A percentile compares a stretch with the other conserved stretches of the same genome.
Conservation (phyloP, 2,888 invertebrate species). For the Neoaliturus tenellus region DNA sequence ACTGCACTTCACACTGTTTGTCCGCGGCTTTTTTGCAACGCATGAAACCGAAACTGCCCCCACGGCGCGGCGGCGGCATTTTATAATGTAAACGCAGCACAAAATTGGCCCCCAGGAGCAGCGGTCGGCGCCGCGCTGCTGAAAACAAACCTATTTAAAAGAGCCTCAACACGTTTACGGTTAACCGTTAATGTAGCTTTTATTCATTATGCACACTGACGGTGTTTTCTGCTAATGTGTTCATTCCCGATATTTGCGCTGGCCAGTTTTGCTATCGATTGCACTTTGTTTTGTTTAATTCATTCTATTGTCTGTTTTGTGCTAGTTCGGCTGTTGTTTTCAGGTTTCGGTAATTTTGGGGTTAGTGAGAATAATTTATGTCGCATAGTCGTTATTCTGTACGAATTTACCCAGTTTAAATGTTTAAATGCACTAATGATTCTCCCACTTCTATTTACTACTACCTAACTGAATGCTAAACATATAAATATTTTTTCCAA, state of each 20-base stretch:
- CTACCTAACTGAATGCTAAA: no score
- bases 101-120: constrained; percentile 26
- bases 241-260: constrained; percentile 13
- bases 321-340: neutral
- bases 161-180: constrained; percentile 45
- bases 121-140: neutral
- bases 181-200: constrained; percentile 46
- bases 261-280: constrained; percentile 21
- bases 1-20: neutral
- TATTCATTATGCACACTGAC: constrained; percentile 41
- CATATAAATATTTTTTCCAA: no score
- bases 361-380: neutral
- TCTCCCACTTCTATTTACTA: no score
- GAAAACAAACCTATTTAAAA: constrained; percentile 48
- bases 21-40: neutral
- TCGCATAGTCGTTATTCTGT: neutral
- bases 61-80: neutral
- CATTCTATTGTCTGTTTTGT: neutral
- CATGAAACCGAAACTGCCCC: neutral
- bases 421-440: no score
- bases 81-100: constrained; percentile 39
- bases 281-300: constrained; percentile 33
- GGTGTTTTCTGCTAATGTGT: constrained; percentile 31
- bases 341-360: neutral
- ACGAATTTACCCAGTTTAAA: no score